A percentile compares a stretch with the other conserved stretches of the same genome.
Evolutionary conservation across 2,888 invertebrate genomes (phyloP).

Genomic region (Drosophila algonquin): DNA sequence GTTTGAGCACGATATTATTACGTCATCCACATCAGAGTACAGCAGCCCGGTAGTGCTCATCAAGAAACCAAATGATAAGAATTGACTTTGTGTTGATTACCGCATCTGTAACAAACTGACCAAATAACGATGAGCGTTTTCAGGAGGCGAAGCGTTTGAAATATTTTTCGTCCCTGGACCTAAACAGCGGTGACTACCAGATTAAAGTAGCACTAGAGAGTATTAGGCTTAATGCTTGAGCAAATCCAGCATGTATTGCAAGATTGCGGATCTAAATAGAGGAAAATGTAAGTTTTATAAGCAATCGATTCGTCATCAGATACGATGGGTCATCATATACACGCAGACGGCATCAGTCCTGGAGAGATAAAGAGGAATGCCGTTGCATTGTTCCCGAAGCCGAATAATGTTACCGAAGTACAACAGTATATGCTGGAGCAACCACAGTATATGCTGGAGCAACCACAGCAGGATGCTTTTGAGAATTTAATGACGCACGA

Average conservation of each 20-base stretch:
- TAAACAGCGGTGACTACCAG: background rate
- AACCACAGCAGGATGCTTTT: background rate
- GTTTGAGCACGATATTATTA: background rate
- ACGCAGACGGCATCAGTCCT: background rate
- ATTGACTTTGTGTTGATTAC: slow-evolving; percentile 22
- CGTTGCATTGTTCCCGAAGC: background rate
- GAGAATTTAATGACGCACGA: background rate
- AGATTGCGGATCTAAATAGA: background rate
- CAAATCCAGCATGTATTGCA: background rate
- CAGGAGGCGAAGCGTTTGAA: slow-evolving; percentile 19
- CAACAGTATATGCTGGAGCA: background rate
- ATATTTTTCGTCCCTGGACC: background rate
- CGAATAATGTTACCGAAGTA: background rate
- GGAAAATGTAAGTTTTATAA: background rate
- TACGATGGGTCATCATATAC: background rate
- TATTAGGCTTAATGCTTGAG: slow-evolving; percentile 8
- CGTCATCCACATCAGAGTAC: background rate
- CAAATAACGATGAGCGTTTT: slow-evolving; percentile 15
- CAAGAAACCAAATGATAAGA: slow-evolving; percentile 18
- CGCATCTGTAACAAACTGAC: slow-evolving; percentile 12
- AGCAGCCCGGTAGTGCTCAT: background rate
- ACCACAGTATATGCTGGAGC: background rate
- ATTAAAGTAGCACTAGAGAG: slow-evolving; percentile 4
- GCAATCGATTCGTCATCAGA: background rate
- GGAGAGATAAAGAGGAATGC: background rate